Evolutionary conservation across 2,888 invertebrate species (phyloP), one percentile per base, ranked within the genome.

Genomic region (Andricus curvator): DNA sequence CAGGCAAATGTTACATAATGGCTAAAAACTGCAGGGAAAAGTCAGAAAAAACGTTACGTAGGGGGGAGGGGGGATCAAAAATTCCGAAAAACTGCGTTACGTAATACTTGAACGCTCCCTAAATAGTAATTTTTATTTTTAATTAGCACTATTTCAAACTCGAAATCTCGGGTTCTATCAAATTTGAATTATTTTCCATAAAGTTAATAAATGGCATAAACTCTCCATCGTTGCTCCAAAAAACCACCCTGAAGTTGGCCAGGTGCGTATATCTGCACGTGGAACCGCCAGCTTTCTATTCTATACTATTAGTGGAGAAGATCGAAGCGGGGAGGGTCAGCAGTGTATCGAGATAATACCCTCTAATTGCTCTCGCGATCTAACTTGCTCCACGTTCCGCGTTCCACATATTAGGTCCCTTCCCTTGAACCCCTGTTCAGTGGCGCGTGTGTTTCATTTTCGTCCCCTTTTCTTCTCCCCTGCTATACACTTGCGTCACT

Each of bases 401-500:
- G n/a, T 66, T 44, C 11, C 13, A 37, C 37, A 37, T 9, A 37
- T 37, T 37, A 66, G 78, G 80, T 81, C 79, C 77, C 66, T 68
- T 77, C n/a, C 77, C 66, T 68, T 77, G n/a, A 81, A 81, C 77
- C 80, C 81, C 80, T 78, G 76, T 67, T 80, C 86, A 88, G 86
- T 90, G 88, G 89, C 86, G 89, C 89, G 88, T 90, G 81, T 84
- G 84, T 87, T 87, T 88, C 87, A 87, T 88, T 88, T 88, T 84
- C 85, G 80, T 85, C 83, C 81, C 82, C 86, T 83, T 64, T 79
- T 77, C 86, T 86, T 66, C 68, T 87, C 88, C 87, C 86, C 86
- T 86, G 87, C 85, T 88, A n/a, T n/a, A 89, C 87, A 84, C 87
- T 89, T 87, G 85, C 88, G 87, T 89, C 86, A 84, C 87, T 37